A percentile compares a stretch with the other conserved stretches of the same genome.
Evolutionary conservation across 2,888 invertebrate genomes (phyloP).

Genomic region (Euspilapteryx auroguttella): DNA sequence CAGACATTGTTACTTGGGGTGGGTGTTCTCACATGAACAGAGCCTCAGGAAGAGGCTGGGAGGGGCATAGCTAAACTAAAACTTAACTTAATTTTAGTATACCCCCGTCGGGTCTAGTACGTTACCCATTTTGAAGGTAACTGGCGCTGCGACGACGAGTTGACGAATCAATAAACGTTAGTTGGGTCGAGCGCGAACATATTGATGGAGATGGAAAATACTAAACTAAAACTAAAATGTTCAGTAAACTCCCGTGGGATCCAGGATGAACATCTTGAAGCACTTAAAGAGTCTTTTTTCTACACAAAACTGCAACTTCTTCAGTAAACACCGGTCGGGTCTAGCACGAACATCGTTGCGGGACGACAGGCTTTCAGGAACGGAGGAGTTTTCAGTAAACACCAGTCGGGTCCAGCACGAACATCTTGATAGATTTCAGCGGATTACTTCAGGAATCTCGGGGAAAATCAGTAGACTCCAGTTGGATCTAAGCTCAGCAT

Average conservation of each 20-base stretch:
- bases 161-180: slow-evolving; percentile 30
- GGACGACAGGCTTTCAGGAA: not conserved
- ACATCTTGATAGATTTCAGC: slow-evolving; percentile 24
- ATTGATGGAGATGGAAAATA: slow-evolving; percentile 13
- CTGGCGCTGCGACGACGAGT: too few species aligned
- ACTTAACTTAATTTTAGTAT: slow-evolving; percentile 17
- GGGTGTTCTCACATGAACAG: too few species aligned
- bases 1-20: too few species aligned
- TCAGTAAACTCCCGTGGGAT: slow-evolving; percentile 51
- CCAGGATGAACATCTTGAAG: slow-evolving; percentile 37
- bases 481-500: slow-evolving; percentile 8
- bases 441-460: slow-evolving; percentile 2
- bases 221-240: slow-evolving; percentile 15
- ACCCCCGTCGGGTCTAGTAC: slow-evolving; percentile 36
- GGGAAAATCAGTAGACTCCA: slow-evolving; percentile 6
- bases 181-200: slow-evolving; percentile 28
- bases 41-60: too few species aligned
- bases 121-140: slow-evolving; percentile 29
- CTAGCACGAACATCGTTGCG: slow-evolving; percentile 31
- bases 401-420: slow-evolving; percentile 37
- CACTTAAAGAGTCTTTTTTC: slow-evolving; percentile 6
- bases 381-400: slow-evolving; percentile 25
- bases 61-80: slow-evolving; percentile 1
- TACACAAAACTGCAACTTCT: slow-evolving; percentile 6
- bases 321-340: slow-evolving; percentile 46